Conservation (phyloP, 2,113 vertebrate genomes). For the Oncorhynchus clarkii region DNA sequence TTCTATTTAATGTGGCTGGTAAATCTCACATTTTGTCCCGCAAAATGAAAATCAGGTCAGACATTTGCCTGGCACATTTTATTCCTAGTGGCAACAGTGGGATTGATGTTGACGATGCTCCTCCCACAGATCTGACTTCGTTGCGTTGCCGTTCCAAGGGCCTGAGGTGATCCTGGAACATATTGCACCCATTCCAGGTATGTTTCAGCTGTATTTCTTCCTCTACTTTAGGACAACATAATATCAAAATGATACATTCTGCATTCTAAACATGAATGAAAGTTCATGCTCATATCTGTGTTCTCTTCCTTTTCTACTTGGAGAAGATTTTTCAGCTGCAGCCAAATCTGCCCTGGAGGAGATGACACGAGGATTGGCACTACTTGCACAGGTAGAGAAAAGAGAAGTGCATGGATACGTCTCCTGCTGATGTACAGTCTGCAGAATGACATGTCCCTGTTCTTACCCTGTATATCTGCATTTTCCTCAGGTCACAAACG, state of each 20-base stretch:
- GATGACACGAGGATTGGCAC: slow-evolving; percentile 75
- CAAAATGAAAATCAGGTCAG: no score
- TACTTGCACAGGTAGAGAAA: slow-evolving; percentile 79
- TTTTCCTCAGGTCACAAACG: slow-evolving; percentile 78
- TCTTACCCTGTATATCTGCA: not conserved
- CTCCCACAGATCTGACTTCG: slow-evolving; percentile 80
- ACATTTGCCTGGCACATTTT: no score
- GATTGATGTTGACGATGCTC: not conserved
- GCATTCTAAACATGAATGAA: no score
- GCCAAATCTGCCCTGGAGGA: slow-evolving; percentile 73
- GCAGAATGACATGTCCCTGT: not conserved
- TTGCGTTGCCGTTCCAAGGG: slow-evolving; percentile 85
- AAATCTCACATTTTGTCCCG: no score
- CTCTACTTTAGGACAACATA: no score
- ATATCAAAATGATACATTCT: no score
- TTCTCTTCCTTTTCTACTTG: slow-evolving; percentile 45
- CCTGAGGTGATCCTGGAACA: slow-evolving; percentile 84
- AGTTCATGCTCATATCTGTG: no score
- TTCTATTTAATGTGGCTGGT: no score
- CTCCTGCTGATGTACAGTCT: no score
- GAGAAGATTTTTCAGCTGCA: slow-evolving; percentile 74
- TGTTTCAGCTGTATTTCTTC: not conserved
- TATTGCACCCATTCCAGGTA: slow-evolving; percentile 81
- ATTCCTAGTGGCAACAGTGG: not conserved
- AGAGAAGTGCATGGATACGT: no score